Evolutionary conservation across 2,888 invertebrate species (phyloP).

Genomic region (Drosophila formosana): DNA sequence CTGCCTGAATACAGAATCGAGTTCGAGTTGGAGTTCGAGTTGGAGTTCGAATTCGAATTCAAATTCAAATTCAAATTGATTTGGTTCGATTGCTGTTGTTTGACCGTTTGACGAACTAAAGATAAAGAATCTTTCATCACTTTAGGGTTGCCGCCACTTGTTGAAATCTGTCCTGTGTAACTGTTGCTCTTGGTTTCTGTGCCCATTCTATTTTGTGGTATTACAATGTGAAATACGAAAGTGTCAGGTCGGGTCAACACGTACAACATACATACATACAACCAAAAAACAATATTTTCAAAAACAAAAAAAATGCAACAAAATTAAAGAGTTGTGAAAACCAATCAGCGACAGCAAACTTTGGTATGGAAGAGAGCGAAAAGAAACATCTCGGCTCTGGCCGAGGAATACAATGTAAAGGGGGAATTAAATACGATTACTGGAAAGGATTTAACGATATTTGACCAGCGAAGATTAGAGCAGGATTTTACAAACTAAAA

Average conservation of each 20-base stretch:
- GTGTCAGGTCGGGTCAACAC: conserved; percentile 77
- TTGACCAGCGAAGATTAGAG: neutral
- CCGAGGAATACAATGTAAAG: neutral
- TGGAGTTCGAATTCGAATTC: conserved; percentile 31
- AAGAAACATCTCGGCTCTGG: neutral
- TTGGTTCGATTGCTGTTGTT: conserved; percentile 54
- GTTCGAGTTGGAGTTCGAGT: neutral
- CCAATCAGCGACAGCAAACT: neutral
- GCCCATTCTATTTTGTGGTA: conserved; percentile 78
- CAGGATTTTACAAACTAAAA: neutral
- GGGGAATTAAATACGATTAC: neutral
- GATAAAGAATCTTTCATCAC: conserved; percentile 81
- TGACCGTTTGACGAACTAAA: conserved; percentile 73
- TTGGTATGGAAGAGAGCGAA: neutral
- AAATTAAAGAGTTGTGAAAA: neutral
- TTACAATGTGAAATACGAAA: conserved; percentile 74
- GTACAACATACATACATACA: conserved; percentile 39
- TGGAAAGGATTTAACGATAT: neutral
- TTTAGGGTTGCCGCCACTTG: conserved; percentile 77
- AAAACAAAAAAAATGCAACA: neutral
- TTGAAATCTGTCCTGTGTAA: conserved; percentile 80
- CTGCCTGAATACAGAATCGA: conserved; percentile 29
- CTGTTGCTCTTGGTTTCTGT: conserved; percentile 83
- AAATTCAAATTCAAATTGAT: conserved; percentile 49
- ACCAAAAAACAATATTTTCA: conserved; percentile 14